Percentiles rank a stretch among this genome's conserved stretches.
phyloP scores from a whole-genome alignment of 2,888 invertebrate species.

The Eilema griseolum region DNA sequence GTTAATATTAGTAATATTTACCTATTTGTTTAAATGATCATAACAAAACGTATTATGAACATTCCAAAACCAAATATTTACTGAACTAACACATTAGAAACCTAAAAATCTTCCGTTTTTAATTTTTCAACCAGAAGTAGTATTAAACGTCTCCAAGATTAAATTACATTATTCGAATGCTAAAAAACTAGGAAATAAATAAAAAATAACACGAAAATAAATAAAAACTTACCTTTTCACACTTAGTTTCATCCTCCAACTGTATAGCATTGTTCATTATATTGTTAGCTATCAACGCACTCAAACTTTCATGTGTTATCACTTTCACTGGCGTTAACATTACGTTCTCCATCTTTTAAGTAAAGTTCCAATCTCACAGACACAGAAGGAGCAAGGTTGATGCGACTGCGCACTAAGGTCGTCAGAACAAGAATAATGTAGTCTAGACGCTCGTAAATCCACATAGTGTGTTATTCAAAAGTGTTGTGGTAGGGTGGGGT shows the following conservation, averaged over 20 bases:
- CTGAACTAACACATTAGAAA: no score
- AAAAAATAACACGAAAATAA: not conserved
- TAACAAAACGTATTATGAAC: no score
- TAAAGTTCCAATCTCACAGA: slow-evolving; percentile 4
- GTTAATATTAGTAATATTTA: not conserved
- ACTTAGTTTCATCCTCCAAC: slow-evolving; percentile 59
- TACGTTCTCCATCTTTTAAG: slow-evolving; percentile 60
- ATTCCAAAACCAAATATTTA: no score
- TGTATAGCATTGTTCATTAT: slow-evolving; percentile 70
- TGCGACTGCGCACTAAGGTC: slow-evolving; percentile 18
- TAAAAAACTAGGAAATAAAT: not conserved
- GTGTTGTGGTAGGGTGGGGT: not conserved
- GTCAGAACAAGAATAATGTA: not conserved
- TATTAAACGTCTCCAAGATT: not conserved
- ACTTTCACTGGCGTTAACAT: slow-evolving; percentile 72
- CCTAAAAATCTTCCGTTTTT: no score
- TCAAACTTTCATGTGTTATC: slow-evolving; percentile 66
- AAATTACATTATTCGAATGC: not conserved
- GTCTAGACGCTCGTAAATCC: not conserved
- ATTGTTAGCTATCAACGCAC: slow-evolving; percentile 72
- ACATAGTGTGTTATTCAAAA: not conserved
- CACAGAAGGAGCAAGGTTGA: not conserved
- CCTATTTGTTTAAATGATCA: no score
- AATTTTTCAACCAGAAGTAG: not conserved
- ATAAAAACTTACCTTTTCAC: slow-evolving; percentile 57